Conservation (phyloP, 37 sponge, comb jelly and placozoan genomes). For the Cliona cf. orientalis region DNA sequence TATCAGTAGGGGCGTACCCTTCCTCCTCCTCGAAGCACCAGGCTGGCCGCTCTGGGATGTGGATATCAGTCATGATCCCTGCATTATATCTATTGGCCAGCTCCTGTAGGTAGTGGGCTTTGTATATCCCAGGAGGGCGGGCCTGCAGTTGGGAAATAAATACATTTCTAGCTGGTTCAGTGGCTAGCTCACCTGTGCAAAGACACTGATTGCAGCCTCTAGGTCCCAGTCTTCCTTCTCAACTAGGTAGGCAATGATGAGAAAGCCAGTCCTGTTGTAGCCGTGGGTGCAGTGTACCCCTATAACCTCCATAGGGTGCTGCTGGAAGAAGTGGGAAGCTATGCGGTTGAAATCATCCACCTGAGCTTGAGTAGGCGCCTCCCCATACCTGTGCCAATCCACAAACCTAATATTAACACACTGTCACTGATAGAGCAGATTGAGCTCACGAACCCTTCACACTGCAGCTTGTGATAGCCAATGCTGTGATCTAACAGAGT, state of each 20-base stretch:
- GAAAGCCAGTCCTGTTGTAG: constrained; percentile 97
- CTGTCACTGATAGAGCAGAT: neutral
- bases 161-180: neutral
- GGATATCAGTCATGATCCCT: constrained; percentile 40
- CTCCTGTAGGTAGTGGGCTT: constrained; percentile 77
- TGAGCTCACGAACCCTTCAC: constrained; percentile 84
- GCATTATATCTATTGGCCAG: constrained; percentile 58
- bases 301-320: constrained; percentile 69
- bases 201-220: constrained; percentile 74
- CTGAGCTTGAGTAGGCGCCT: constrained; percentile 76
- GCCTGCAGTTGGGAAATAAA: constrained; percentile 35
- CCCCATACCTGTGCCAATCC: constrained; percentile 79
- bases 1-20: constrained; percentile 8
- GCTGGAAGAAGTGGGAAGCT: constrained; percentile 46
- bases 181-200: constrained; percentile 32
- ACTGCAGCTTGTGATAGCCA: constrained; percentile 86
- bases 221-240: constrained; percentile 85
- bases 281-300: constrained; percentile 99
- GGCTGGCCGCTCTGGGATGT: constrained; percentile 66
- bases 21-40: constrained; percentile 76
- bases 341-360: constrained; percentile 58
- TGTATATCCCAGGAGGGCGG: constrained; percentile 88
- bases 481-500: constrained; percentile 57
- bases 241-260: constrained; percentile 83
- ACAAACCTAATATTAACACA: neutral